Conservation (phyloP, 2,113 vertebrate species). For the Rhinolophus sinicus region DNA sequence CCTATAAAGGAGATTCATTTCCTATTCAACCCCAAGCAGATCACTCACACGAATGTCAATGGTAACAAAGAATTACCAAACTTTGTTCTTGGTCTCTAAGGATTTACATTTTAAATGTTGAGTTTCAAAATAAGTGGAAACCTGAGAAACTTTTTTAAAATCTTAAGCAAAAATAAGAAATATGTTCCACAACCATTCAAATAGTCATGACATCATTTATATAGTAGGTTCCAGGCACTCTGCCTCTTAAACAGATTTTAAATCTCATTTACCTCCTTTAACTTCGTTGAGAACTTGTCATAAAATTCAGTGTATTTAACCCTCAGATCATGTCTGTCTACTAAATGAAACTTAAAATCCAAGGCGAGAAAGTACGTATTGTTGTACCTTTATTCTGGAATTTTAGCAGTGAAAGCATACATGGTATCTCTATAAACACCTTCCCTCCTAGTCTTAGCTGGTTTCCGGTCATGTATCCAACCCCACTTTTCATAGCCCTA, state of each 20-base stretch:
- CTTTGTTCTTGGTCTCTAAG: background rate
- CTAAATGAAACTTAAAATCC: background rate
- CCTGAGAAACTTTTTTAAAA: constrained; percentile 9
- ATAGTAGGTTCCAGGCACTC: background rate
- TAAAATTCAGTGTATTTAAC: background rate
- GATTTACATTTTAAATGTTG: constrained; percentile 2
- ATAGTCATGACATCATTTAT: background rate
- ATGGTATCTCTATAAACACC: background rate
- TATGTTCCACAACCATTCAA: background rate
- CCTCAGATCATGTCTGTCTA: background rate
- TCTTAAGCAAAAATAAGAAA: constrained; percentile 10
- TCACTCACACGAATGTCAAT: background rate
- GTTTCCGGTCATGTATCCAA: background rate
- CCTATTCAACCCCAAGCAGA: background rate
- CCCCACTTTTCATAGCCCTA: background rate
- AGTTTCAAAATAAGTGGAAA: constrained; percentile 51
- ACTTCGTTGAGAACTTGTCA: background rate
- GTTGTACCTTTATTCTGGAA: background rate
- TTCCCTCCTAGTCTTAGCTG: background rate
- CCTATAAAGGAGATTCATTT: background rate
- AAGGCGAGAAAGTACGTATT: background rate
- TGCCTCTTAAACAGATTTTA: background rate
- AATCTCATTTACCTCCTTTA: background rate
- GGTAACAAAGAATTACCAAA: background rate
- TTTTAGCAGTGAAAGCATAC: background rate